Evolutionary conservation across 2,113 vertebrate genomes (phyloP), one percentile per base, ranked within the genome.

Genomic region (Piliocolobus tephrosceles): DNA sequence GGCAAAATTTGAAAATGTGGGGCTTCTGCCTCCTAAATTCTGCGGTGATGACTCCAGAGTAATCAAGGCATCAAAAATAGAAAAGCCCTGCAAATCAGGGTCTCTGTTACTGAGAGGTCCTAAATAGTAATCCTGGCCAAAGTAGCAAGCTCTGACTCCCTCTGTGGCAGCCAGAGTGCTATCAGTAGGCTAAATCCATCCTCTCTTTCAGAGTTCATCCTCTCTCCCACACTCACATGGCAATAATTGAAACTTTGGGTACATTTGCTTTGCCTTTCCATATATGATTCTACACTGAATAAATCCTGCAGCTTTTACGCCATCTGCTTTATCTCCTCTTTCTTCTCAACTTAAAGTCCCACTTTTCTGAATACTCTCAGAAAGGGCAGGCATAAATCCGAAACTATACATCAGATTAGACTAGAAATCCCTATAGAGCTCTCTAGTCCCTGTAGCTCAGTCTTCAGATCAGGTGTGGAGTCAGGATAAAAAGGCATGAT

Each of bases 341-440:
- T 95, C 35, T 76, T 90, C 30, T 68, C 82, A 82, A 38, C 40
- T 87, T 89, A 7, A 94, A 88, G 61, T 80, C 17, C 32, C 16
- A 78, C 35, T 87, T 90, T 95, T n/a, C n/a, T 73, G 47, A 84
- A 66, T 45, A 79, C 70, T 94, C 30, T 91, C 32, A 84, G 64
- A 72, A 95, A 84, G 4, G 13, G 11, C 6, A 96, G 35, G 2
- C 40, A 18, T 55, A 52, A 55, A 16, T 87, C 47, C 18, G 40
- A 87, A 95, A 93, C 43, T 40, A 17, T 11, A 6, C 73, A 81
- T 61, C n/a, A 30, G 23, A 43, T 68, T n/a, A 88, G 55, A 80
- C 25, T 6, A 80, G 47, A 76, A 70, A 68, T 7, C 6, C 14
- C 88, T 79, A 10, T 9, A 90, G 78, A 83, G 22, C 1, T 38